Evolutionary conservation across 2,888 invertebrate species (phyloP).

Genomic region (Agonopterix arenella): DNA sequence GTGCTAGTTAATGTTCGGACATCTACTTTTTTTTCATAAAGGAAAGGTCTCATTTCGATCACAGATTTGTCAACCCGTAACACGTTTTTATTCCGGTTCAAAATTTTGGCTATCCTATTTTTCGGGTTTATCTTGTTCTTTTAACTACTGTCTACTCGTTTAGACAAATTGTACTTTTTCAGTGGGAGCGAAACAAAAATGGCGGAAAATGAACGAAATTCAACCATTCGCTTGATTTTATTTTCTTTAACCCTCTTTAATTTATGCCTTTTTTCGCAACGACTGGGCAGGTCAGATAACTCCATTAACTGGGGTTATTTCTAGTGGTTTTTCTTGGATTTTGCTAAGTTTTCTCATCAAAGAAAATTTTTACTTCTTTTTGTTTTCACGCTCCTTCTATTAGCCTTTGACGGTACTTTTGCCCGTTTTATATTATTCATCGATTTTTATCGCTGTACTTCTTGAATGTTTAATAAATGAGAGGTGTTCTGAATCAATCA

Average conservation of each 20-base stretch:
- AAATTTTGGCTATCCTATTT: too few species aligned
- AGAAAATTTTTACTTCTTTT: slow-evolving; percentile 38
- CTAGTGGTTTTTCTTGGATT: slow-evolving; percentile 35
- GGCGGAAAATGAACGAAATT: slow-evolving; percentile 14
- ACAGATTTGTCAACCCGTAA: too few species aligned
- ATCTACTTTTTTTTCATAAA: too few species aligned
- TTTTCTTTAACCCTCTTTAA: slow-evolving; percentile 21
- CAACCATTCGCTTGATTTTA: slow-evolving; percentile 12
- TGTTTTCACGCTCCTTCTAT: slow-evolving; percentile 21
- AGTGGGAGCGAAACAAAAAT: slow-evolving; percentile 3
- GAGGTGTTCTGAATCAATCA: too few species aligned
- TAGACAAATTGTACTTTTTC: slow-evolving; percentile 1
- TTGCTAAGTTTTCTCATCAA: slow-evolving; percentile 44
- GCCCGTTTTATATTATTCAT: slow-evolving; percentile 22
- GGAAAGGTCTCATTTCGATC: too few species aligned
- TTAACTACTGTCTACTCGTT: too few species aligned
- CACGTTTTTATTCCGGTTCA: too few species aligned
- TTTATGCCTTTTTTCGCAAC: slow-evolving; percentile 25
- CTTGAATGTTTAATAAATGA: too few species aligned
- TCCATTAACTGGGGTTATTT: slow-evolving; percentile 36
- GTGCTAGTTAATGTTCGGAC: too few species aligned
- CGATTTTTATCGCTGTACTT: slow-evolving; percentile 27
- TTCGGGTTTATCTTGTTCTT: too few species aligned
- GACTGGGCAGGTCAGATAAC: slow-evolving; percentile 30
- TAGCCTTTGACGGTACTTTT: slow-evolving; percentile 23